phyloP scores from a whole-genome alignment of 2,797 vertebrate genomes.

The Masticophis lateralis region DNA sequence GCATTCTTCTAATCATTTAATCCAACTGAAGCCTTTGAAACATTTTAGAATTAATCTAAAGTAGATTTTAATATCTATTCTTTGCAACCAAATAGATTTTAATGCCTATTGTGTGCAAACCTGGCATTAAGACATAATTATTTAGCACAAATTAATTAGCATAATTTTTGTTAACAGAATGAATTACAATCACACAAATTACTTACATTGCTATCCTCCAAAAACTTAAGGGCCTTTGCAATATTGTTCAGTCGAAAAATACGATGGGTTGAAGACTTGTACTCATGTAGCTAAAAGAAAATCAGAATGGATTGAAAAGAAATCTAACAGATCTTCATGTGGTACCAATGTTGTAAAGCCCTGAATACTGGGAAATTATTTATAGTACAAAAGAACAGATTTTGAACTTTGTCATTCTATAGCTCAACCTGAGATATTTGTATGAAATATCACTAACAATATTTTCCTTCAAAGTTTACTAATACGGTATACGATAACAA shows the following conservation, averaged over 20 bases:
- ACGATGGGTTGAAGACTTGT: conserved; percentile 91
- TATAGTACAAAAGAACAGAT: neutral
- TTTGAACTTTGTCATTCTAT: neutral
- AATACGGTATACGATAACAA: neutral
- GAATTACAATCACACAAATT: conserved; percentile 24
- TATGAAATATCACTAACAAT: neutral
- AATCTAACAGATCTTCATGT: neutral
- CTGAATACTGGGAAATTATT: neutral
- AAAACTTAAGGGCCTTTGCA: conserved; percentile 89
- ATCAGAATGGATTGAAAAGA: conserved; percentile 26
- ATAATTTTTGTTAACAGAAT: neutral
- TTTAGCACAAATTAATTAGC: neutral
- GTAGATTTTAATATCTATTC: conserved; percentile 5
- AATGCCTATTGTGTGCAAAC: neutral
- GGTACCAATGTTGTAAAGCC: neutral
- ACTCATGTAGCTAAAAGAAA: conserved; percentile 83
- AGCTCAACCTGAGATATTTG: neutral
- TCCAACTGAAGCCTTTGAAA: conserved; percentile 50
- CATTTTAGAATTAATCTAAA: conserved; percentile 42
- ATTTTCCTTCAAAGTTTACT: neutral
- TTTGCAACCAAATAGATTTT: neutral
- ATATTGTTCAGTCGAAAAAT: conserved; percentile 98
- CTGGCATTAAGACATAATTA: conserved; percentile 33
- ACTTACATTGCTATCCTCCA: conserved; percentile 96
- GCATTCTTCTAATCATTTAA: conserved; percentile 56